Evolutionary conservation across 1,140 invertebrate genomes (phyloP), one percentile per base, ranked within the genome.

Genomic region (Bombus superbus): DNA sequence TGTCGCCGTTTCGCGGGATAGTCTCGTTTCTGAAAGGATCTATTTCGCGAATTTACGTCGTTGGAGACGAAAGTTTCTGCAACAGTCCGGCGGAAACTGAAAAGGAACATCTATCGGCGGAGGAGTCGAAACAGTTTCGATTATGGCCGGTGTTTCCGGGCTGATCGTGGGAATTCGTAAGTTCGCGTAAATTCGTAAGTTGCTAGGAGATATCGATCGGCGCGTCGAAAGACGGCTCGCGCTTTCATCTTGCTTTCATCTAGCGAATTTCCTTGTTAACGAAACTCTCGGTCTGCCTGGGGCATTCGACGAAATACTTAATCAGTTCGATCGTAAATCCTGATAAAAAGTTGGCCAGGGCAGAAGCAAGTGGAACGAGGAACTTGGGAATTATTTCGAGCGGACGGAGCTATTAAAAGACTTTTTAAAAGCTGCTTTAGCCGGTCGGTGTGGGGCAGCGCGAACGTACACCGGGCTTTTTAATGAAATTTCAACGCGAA

Each of bases 351-450:
- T 71, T 71, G 11, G 69, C 25, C 25, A 18, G n/a, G 9, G 15
- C 6, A 68, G 28, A 13, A 22, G 32, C 32, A 10, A 40, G 9
- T n/a, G 57, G 35, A 53, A 53, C 18, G 75, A 42, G 72, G 81
- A 82, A 74, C 57, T 75, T 75, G 42, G 59, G 44, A 83, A 83
- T 83, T 76, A 83, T 76, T 82, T 82, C 71, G 73, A 77, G 38
- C 38, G 57, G 72, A 66, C 53, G 57, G 40, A 42, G 81, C 81
- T 62, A 83, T 83, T 83, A 83, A 75, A 75, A 75, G 81, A 59
- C 72, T 83, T 83, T 83, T 83, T 83, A 83, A 83, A 83, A 75
- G 81, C 72, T 83, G 44, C 81, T 82, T 81, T 57, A 22, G 68
- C 32, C 69, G 25, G 28, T 10, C 47, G 47, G 38, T 11, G 13